These are phyloP conservation scores for Trissoscelio sp. DNA, from an alignment of 2,888 invertebrate species.

Conservation along the genomic window DNA sequence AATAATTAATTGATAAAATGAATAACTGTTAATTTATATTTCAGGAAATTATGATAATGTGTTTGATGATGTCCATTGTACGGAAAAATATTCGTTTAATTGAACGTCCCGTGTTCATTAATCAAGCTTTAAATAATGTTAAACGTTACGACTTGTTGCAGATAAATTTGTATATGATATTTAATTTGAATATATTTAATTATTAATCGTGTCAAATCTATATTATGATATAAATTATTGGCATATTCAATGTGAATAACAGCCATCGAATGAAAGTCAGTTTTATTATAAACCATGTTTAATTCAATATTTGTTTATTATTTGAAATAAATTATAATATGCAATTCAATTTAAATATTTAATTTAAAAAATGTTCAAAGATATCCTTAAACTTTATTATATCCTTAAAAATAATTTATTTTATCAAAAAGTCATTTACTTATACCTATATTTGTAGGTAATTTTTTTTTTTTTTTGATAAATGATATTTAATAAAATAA, in stretches of 20 bases:
- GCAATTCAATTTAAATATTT: too few relatives aligned
- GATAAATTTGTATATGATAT: slow-evolving; percentile 38
- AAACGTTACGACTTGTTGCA: slow-evolving; percentile 31
- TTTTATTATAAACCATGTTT: background rate
- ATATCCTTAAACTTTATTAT: too few relatives aligned
- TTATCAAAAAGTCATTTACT: too few relatives aligned
- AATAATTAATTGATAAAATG: slow-evolving; percentile 62
- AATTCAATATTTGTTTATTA: too few relatives aligned
- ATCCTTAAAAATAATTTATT: too few relatives aligned
- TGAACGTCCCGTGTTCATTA: slow-evolving; percentile 41
- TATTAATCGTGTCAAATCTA: slow-evolving; percentile 10
- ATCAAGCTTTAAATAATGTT: slow-evolving; percentile 50
- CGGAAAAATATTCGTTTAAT: slow-evolving; percentile 45
- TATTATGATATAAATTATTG: background rate
- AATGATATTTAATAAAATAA: too few relatives aligned
- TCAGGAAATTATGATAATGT: slow-evolving; percentile 53
- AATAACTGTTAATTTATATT: slow-evolving; percentile 58
- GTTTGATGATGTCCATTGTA: slow-evolving; percentile 27
- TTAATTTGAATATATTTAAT: slow-evolving; percentile 32
- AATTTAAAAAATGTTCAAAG: too few relatives aligned
- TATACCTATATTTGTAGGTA: too few relatives aligned
- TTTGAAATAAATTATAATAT: too few relatives aligned
- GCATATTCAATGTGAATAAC: background rate
- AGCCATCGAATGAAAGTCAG: background rate
- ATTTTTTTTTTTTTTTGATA: too few relatives aligned